A percentile compares a stretch with the other conserved stretches of the same genome.
These are phyloP conservation scores for Corbicula japonica DNA, from an alignment of 2,888 invertebrate genomes.

Conservation along the genomic window DNA sequence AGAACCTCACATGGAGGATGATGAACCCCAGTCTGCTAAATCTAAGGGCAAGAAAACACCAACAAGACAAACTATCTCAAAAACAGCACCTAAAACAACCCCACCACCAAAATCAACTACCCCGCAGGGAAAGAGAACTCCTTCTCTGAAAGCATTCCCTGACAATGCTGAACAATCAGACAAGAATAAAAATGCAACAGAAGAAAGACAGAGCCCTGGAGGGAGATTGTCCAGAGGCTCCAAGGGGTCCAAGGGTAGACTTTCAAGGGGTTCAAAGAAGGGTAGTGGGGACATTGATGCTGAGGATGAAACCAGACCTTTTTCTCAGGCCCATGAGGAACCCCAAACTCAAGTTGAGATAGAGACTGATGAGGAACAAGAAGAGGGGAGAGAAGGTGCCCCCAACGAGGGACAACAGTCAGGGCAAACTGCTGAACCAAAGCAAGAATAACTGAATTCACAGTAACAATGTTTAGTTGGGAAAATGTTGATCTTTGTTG, in stretches of 20 bases:
- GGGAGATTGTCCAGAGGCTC: slow-evolving; percentile 52
- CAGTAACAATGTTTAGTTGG: too few relatives aligned
- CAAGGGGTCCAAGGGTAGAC: slow-evolving; percentile 60
- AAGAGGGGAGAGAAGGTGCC: slow-evolving; percentile 3
- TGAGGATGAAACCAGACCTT: slow-evolving; percentile 55
- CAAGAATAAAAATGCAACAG: slow-evolving; percentile 27
- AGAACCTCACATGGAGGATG: slow-evolving; percentile 70
- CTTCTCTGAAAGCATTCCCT: slow-evolving; percentile 50
- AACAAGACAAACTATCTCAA: slow-evolving; percentile 51
- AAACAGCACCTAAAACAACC: slow-evolving; percentile 49
- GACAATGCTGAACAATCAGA: slow-evolving; percentile 33
- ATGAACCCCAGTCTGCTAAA: slow-evolving; percentile 39
- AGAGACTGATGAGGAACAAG: slow-evolving; percentile 61
- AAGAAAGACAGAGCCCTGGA: slow-evolving; percentile 42
- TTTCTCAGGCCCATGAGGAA: slow-evolving; percentile 69
- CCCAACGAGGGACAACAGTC: neutral
- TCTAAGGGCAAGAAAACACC: slow-evolving; percentile 56
- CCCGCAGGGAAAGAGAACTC: slow-evolving; percentile 49
- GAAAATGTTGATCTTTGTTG: too few relatives aligned
- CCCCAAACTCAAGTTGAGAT: slow-evolving; percentile 74
- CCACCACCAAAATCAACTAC: slow-evolving; percentile 48
- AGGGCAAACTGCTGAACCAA: too few relatives aligned
- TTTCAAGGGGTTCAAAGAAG: slow-evolving; percentile 52
- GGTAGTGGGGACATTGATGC: slow-evolving; percentile 46
- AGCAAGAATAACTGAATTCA: too few relatives aligned